Percentiles rank a stretch among this genome's conserved stretches.
These are phyloP conservation scores for Hetaerina titia DNA, from an alignment of 2,888 invertebrate genomes.

Conservation along the genomic window DNA sequence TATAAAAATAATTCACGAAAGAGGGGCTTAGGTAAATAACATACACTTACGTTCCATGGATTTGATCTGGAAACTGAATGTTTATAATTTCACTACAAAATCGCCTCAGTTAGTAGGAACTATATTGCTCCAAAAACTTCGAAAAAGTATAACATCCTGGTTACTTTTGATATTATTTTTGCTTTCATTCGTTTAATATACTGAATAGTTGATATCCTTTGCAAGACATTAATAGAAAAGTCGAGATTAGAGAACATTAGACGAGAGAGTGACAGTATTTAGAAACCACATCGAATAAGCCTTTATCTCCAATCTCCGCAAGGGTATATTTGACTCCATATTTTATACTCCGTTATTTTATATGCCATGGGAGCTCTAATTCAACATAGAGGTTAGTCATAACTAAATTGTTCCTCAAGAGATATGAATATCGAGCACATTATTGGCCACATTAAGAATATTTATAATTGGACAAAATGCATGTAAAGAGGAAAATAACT, in stretches of 20 bases:
- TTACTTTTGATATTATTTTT: no score
- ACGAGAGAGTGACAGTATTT: neutral
- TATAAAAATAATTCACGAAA: no score
- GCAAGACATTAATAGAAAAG: neutral
- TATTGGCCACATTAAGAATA: neutral
- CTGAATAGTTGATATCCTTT: no score
- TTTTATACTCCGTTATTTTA: neutral
- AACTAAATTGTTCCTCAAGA: neutral
- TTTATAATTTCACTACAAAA: no score
- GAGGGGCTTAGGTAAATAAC: no score
- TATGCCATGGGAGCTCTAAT: neutral
- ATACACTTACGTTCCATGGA: no score
- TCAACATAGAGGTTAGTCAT: neutral
- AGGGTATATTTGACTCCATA: neutral
- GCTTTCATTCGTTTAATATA: no score
- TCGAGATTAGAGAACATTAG: no score
- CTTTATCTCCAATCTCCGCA: neutral
- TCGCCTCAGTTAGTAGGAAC: no score
- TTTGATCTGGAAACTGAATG: no score
- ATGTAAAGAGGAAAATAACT: neutral
- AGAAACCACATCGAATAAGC: neutral
- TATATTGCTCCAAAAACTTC: no score
- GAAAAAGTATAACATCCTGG: no score
- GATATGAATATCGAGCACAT: neutral
- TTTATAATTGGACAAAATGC: neutral